Percentiles rank a stretch among this genome's conserved stretches.
Evolutionary conservation across 2,113 vertebrate genomes (phyloP).

Genomic region (Tupaia tana): DNA sequence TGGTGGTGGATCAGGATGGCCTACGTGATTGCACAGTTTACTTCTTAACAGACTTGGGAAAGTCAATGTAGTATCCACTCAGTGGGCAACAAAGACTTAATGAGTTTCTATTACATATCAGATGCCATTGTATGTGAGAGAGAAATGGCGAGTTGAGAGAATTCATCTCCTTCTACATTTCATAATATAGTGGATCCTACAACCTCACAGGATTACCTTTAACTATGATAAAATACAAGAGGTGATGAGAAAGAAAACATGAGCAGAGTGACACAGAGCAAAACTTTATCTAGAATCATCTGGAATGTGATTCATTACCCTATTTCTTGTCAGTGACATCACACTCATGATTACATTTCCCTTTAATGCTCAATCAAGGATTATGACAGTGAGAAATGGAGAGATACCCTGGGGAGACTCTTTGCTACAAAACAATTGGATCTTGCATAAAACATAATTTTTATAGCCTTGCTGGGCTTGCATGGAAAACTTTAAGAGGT

Average conservation of each 20-base stretch:
- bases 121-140: fast-evolving
- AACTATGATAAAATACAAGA: fast-evolving
- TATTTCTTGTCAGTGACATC: background rate
- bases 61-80: fast-evolving
- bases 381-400: background rate
- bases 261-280: background rate
- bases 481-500: background rate
- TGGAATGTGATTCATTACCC: background rate
- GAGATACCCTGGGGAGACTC: background rate
- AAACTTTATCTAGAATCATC: background rate
- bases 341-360: background rate
- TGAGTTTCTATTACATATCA: fast-evolving
- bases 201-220: fast-evolving
- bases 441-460: background rate
- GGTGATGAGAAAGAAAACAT: background rate
- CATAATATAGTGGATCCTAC: fast-evolving
- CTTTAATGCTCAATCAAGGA: background rate
- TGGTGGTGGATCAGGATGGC: fast-evolving
- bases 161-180: fast-evolving
- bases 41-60: background rate
- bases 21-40: background rate
- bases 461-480: background rate
- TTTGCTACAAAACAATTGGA: background rate
- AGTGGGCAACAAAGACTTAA: too few relatives aligned
- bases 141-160: fast-evolving